These are phyloP conservation scores for Falco novaeseelandiae DNA, from an alignment of 2,797 vertebrate genomes.

Conservation along the genomic window DNA sequence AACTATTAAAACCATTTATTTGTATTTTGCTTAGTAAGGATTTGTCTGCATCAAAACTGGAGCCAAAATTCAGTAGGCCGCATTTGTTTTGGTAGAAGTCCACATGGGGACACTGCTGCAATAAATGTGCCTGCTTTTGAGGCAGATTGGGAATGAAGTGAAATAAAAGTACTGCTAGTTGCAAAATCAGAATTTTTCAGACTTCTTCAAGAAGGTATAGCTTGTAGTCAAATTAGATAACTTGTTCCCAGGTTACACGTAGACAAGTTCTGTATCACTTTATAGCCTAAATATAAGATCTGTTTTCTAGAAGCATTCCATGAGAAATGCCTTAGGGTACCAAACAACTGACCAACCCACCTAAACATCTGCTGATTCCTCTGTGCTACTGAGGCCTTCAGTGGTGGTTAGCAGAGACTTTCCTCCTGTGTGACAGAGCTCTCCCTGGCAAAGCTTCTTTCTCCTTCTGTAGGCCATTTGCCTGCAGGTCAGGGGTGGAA, in stretches of 20 bases:
- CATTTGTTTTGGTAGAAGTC: constrained; percentile 8
- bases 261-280: background rate
- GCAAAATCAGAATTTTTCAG: background rate
- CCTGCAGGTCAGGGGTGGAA: background rate
- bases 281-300: background rate
- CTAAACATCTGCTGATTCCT: background rate
- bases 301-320: background rate
- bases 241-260: background rate
- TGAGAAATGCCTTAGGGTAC: background rate
- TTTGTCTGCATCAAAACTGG: background rate
- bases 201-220: background rate
- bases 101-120: constrained; percentile 4
- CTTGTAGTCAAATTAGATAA: background rate
- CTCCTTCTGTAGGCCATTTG: background rate
- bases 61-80: background rate
- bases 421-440: background rate
- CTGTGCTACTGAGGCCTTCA: background rate
- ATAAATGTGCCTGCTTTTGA: background rate
- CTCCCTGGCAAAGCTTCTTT: background rate
- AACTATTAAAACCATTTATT: background rate
- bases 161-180: background rate
- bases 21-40: background rate
- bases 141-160: background rate
- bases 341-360: background rate
- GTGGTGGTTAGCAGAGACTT: background rate